Conservation (phyloP, 2,888 invertebrate species). For the Coleophora deauratella region DNA sequence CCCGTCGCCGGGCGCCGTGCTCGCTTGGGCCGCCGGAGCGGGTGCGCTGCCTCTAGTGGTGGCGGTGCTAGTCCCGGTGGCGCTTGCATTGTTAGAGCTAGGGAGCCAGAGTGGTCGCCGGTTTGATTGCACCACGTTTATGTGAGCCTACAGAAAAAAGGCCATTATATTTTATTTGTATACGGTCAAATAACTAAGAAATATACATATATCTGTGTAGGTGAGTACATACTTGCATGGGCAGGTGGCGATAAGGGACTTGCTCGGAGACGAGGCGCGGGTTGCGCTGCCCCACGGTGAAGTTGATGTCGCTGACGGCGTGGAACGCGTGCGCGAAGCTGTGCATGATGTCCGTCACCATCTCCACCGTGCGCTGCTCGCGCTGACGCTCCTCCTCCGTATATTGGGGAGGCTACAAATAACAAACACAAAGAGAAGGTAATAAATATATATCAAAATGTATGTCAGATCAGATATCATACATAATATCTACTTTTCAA, state of each 20-base stretch:
- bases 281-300: slow-evolving; percentile 30
- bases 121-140: slow-evolving; percentile 41
- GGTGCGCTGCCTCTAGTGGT: slow-evolving; percentile 11
- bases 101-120: slow-evolving; percentile 21
- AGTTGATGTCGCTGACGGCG: slow-evolving; percentile 87
- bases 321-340: slow-evolving; percentile 92
- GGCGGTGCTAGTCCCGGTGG: slow-evolving; percentile 2
- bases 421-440: no score
- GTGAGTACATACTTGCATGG: slow-evolving; percentile 35
- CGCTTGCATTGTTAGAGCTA: neutral
- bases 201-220: no score
- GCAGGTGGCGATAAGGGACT: slow-evolving; percentile 26
- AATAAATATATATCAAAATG: neutral
- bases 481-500: no score
- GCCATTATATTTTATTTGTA: no score
- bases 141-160: slow-evolving; percentile 31
- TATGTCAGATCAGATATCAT: neutral
- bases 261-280: slow-evolving; percentile 40
- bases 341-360: slow-evolving; percentile 87
- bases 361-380: slow-evolving; percentile 79
- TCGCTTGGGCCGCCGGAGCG: neutral
- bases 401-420: slow-evolving; percentile 21
- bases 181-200: no score
- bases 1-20: slow-evolving; percentile 3
- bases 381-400: slow-evolving; percentile 53